Evolutionary conservation across 2,113 vertebrate genomes (phyloP).

Genomic region (Polypterus senegalus): DNA sequence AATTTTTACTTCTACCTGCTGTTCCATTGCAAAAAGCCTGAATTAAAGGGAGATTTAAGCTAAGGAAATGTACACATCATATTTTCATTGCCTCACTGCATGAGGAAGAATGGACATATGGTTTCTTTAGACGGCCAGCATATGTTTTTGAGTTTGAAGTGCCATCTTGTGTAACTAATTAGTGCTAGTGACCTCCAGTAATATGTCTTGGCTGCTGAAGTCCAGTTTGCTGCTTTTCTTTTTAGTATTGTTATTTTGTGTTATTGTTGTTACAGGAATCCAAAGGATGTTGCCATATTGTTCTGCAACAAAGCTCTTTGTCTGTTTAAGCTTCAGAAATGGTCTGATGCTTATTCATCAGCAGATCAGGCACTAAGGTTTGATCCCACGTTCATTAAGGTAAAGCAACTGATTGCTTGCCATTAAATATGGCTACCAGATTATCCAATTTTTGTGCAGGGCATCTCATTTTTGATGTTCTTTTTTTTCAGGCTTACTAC

Average conservation of each 20-base stretch:
- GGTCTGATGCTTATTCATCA: slow-evolving; percentile 34
- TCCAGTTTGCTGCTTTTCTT: background rate
- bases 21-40: too few relatives aligned
- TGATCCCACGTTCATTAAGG: slow-evolving; percentile 48
- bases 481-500: slow-evolving; percentile 46
- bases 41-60: too few relatives aligned
- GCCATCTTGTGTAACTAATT: too few relatives aligned
- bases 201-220: background rate
- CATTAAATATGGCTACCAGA: too few relatives aligned
- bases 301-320: slow-evolving; percentile 54
- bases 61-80: background rate
- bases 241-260: background rate
- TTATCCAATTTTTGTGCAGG: too few relatives aligned
- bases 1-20: too few relatives aligned
- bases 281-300: slow-evolving; percentile 46
- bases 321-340: slow-evolving; percentile 45
- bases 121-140: background rate
- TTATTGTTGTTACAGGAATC: slow-evolving; percentile 27
- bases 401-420: slow-evolving; percentile 15
- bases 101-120: background rate
- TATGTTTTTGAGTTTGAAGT: background rate
- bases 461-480: background rate
- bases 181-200: too few relatives aligned
- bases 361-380: slow-evolving; percentile 40
- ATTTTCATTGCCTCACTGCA: background rate